Conservation (phyloP, 2,888 invertebrate genomes). For the Zygogramma bicolorata region DNA sequence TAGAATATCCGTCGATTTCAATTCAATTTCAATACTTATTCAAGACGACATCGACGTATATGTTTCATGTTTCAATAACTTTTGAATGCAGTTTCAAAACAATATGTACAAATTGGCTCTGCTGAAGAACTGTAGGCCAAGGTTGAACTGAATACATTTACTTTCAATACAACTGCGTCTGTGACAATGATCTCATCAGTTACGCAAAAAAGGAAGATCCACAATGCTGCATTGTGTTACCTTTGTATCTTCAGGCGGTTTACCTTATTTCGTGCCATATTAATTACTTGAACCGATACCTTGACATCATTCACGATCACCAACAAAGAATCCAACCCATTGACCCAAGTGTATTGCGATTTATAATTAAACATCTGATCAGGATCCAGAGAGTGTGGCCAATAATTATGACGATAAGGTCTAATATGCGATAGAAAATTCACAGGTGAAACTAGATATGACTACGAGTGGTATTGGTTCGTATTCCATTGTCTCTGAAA, state of each 20-base stretch:
- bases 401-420: neutral
- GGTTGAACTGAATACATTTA: neutral
- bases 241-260: conserved; percentile 12
- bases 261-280: conserved; percentile 22
- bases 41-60: too few species aligned
- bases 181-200: conserved; percentile 6
- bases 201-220: conserved; percentile 21
- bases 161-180: conserved; percentile 13
- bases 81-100: neutral
- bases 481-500: too few species aligned
- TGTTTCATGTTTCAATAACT: too few species aligned
- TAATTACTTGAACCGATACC: conserved; percentile 12
- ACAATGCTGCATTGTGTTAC: conserved; percentile 20
- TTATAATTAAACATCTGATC: neutral
- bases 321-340: neutral
- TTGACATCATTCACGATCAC: conserved; percentile 17
- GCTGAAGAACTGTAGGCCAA: neutral
- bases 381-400: neutral
- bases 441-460: neutral
- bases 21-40: too few species aligned
- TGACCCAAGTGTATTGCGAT: neutral
- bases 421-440: neutral
- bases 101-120: neutral
- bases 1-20: too few species aligned
- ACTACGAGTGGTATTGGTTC: too few species aligned